phyloP scores from a whole-genome alignment of 1,140 invertebrate species.

The Zaprionus capensis region DNA sequence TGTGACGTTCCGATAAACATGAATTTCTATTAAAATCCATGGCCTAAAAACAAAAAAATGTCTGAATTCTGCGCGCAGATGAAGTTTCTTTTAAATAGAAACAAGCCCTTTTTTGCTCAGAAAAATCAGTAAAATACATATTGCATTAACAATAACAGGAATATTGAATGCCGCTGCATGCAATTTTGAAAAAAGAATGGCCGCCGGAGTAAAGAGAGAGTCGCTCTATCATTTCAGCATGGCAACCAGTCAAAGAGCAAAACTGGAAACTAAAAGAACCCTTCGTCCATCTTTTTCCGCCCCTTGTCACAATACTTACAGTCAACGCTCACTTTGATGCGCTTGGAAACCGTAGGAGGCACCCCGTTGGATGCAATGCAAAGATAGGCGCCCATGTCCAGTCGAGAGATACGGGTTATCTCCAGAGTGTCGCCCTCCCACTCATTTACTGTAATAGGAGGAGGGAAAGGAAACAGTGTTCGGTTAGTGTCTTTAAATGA shows the following conservation, averaged over 20 bases:
- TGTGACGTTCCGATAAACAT: too few relatives aligned
- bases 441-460: slow-evolving; percentile 87
- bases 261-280: background rate
- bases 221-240: slow-evolving; percentile 43
- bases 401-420: slow-evolving; percentile 92
- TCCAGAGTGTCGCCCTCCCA: slow-evolving; percentile 94
- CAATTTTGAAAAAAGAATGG: slow-evolving; percentile 14
- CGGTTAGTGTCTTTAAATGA: slow-evolving; percentile 62
- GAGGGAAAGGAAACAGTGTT: background rate
- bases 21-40: too few relatives aligned
- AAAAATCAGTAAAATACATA: too few relatives aligned
- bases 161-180: too few relatives aligned
- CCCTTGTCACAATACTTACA: slow-evolving; percentile 89
- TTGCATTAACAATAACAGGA: too few relatives aligned
- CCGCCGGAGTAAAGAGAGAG: background rate
- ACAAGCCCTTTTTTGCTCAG: too few relatives aligned
- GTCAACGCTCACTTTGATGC: slow-evolving; percentile 96
- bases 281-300: background rate
- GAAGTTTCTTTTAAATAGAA: too few relatives aligned
- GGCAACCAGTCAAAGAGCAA: slow-evolving; percentile 18
- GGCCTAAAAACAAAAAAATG: too few relatives aligned
- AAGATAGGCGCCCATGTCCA: slow-evolving; percentile 96
- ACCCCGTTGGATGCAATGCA: slow-evolving; percentile 91
- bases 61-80: too few relatives aligned
- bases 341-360: slow-evolving; percentile 93